Conservation (phyloP, 2,113 vertebrate species). For the Nematolebias whitei region DNA sequence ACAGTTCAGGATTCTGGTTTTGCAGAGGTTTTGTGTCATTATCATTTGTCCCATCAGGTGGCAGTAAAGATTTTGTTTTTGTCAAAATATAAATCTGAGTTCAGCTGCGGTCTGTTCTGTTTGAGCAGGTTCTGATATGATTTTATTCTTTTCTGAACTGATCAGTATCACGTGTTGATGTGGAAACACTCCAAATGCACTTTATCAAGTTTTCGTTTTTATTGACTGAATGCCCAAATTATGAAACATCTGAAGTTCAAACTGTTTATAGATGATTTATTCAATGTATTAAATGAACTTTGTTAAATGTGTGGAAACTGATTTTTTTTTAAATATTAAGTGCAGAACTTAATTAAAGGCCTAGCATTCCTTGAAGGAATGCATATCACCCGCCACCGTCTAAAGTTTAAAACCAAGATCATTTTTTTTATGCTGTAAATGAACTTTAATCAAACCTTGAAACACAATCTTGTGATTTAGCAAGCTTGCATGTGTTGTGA, state of each 20-base stretch:
- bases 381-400: too few relatives aligned
- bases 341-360: too few relatives aligned
- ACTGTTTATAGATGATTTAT: slow-evolving; percentile 4
- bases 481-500: too few relatives aligned
- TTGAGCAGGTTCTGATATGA: background rate
- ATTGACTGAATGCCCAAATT: background rate
- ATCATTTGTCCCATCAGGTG: slow-evolving; percentile 41
- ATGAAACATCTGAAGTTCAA: background rate
- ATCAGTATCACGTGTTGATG: background rate
- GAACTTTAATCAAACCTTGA: too few relatives aligned
- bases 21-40: background rate
- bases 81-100: slow-evolving; percentile 6
- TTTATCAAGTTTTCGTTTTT: slow-evolving; percentile 13
- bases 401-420: too few relatives aligned
- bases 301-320: background rate
- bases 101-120: slow-evolving; percentile 14
- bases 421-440: too few relatives aligned
- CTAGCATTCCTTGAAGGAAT: too few relatives aligned
- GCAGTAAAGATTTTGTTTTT: slow-evolving; percentile 23
- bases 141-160: background rate
- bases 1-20: background rate
- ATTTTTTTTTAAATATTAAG: background rate
- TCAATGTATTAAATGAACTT: background rate
- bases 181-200: slow-evolving; percentile 37
- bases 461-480: too few relatives aligned